Percentiles rank a stretch among this genome's conserved stretches.
Evolutionary conservation across 2,888 invertebrate genomes (phyloP).

Genomic region (Ophion ellenae): DNA sequence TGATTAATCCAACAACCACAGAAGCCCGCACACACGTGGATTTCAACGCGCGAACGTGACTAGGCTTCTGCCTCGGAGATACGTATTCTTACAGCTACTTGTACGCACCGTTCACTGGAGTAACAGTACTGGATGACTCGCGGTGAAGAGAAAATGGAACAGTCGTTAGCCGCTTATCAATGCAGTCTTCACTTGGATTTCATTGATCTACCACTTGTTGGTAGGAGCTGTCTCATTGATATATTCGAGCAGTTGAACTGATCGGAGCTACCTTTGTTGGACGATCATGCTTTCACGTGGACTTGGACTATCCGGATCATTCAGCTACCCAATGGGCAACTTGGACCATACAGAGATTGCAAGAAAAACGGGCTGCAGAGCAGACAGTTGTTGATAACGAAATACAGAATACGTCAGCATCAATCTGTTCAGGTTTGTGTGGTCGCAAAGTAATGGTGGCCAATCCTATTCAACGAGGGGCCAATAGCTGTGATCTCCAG

Average conservation of each 20-base stretch:
- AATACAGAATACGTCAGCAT: not conserved
- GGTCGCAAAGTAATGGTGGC: not conserved
- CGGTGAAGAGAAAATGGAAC: not conserved
- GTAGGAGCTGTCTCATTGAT: not conserved
- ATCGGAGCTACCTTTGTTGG: too few species aligned
- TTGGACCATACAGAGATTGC: not conserved
- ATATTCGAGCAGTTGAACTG: not conserved
- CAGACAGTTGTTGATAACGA: not conserved
- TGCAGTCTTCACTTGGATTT: not conserved
- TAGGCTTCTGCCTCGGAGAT: constrained; percentile 68
- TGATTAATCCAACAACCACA: constrained; percentile 66
- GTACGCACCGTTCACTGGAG: constrained; percentile 34
- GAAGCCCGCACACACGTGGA: constrained; percentile 59
- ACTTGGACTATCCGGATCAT: not conserved
- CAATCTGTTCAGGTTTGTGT: not conserved
- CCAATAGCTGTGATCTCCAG: constrained; percentile 25
- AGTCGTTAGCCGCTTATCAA: constrained; percentile 26
- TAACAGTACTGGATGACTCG: not conserved
- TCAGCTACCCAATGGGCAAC: not conserved
- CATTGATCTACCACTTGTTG: not conserved
- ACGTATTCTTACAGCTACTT: constrained; percentile 66
- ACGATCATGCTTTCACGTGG: too few species aligned
- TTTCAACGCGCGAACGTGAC: constrained; percentile 74
- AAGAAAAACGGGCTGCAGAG: not conserved
- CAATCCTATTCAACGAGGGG: not conserved